Evolutionary conservation across 1,140 invertebrate species (phyloP).

Genomic region (Macrotrachela quadricornifera): DNA sequence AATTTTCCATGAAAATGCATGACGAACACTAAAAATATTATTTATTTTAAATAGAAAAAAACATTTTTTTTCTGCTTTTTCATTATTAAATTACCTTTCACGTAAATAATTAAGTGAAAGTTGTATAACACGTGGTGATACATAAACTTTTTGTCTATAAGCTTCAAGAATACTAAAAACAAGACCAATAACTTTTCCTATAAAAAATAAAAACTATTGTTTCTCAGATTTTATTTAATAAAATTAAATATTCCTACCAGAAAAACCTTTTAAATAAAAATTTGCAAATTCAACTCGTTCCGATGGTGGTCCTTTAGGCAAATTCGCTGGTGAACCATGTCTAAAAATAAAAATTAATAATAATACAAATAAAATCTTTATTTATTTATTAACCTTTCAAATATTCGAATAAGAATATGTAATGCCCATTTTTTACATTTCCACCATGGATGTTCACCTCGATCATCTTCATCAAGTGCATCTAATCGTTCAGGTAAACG

Average conservation of each 20-base stretch:
- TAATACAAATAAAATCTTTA: too few species aligned
- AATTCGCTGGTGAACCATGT: conserved; percentile 82
- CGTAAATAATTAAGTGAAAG: conserved; percentile 71
- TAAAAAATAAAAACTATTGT: too few species aligned
- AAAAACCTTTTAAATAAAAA: conserved; percentile 84
- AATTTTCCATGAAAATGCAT: conserved; percentile 82
- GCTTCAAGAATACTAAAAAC: conserved; percentile 47
- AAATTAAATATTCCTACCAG: conserved; percentile 23
- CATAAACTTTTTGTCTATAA: conserved; percentile 62
- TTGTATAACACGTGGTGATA: conserved; percentile 74
- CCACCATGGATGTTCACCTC: conserved; percentile 75
- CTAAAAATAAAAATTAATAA: conserved; percentile 33
- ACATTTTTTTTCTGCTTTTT: too few species aligned
- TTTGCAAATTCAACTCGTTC: conserved; percentile 54
- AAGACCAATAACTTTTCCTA: too few species aligned
- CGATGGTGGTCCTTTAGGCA: conserved; percentile 60
- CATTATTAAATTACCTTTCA: conserved; percentile 42
- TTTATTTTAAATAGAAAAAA: background rate
- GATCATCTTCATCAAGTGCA: conserved; percentile 49
- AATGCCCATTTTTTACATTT: conserved; percentile 96
- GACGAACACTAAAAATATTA: conserved; percentile 35
- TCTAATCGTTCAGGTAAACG: conserved; percentile 32
- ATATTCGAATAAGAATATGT: conserved; percentile 73
- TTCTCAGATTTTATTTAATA: background rate
- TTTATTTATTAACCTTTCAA: conserved; percentile 49